Evolutionary conservation across 2,797 vertebrate genomes (phyloP), one percentile per base, ranked within the genome.

Genomic region (Gymnocypris eckloni): DNA sequence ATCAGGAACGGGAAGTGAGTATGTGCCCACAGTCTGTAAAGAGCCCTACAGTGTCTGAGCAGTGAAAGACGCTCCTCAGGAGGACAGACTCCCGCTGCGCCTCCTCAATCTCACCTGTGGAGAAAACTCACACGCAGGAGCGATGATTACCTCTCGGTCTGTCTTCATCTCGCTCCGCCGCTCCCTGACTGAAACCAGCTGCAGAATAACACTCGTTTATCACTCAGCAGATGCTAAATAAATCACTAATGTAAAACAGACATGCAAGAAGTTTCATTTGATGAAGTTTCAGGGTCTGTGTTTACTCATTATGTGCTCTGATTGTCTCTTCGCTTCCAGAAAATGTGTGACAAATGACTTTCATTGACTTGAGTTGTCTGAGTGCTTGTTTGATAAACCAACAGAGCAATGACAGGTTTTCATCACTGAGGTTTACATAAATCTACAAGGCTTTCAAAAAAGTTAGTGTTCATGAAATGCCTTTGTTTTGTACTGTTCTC

Each of bases 141-240:
- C 1, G 50, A 70, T 71, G 59, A 79, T 85, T 79, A 79, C 59
- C 61, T 77, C 7, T 16, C 25, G 61, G 13, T 6, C 61, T 7
- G 61, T 66, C 41, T 72, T 22, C 56, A 12, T 59, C 54, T 69
- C 11, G 9, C 64, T 13, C 7, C 22, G 20, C 3, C 16, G 8
- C 61, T 20, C 25, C 13, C 54, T 4, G 67, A 73, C 20, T 64
- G 20, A 75, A 61, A 59, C 67, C 15, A 79, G 64, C 76, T 67
- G 61, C 39, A 80, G 61, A 80, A 81, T 11, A 79, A 79, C 45
- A 43, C 16, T 54, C 81, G 48, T 39, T 71, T 45, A 73, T 64
- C 56, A 25, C 66, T 79, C 52, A 12, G 16, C 37, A 56, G 33
- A 45, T 33, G 25, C 16, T 12, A 37, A 76, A 33, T 50, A 37